Evolutionary conservation across 2,113 vertebrate species (phyloP).

Genomic region (Tupaia chinensis): DNA sequence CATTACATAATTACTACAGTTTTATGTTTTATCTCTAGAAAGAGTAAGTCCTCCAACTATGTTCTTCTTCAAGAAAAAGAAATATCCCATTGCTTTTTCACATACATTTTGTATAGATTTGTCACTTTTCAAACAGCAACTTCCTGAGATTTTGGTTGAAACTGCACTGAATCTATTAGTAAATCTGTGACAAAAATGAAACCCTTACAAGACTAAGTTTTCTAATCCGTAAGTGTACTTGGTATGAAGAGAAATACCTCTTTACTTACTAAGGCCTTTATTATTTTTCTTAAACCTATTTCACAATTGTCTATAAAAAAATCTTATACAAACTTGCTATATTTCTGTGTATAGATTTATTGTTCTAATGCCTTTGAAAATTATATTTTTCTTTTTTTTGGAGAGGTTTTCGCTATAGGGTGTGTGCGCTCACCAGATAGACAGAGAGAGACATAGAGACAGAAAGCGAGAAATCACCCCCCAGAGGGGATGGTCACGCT

Average conservation of each 20-base stretch:
- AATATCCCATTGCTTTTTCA: background rate
- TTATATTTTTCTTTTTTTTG: background rate
- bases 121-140: background rate
- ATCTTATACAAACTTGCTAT: background rate
- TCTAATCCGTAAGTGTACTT: background rate
- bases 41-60: background rate
- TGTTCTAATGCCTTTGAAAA: background rate
- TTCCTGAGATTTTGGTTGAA: background rate
- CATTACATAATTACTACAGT: background rate
- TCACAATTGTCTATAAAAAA: background rate
- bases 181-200: slow-evolving; percentile 8
- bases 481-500: no score
- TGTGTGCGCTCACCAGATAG: no score
- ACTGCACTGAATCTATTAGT: background rate
- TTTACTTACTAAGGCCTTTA: background rate
- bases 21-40: background rate
- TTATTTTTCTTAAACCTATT: background rate
- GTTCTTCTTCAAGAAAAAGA: background rate
- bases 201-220: background rate
- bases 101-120: background rate
- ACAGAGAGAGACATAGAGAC: no score
- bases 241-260: background rate
- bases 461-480: no score
- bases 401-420: no score
- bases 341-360: background rate